A percentile compares a stretch with the other conserved stretches of the same genome.
Evolutionary conservation across 2,797 vertebrate genomes (phyloP).

Genomic region (Triplophysa yarkandensis): DNA sequence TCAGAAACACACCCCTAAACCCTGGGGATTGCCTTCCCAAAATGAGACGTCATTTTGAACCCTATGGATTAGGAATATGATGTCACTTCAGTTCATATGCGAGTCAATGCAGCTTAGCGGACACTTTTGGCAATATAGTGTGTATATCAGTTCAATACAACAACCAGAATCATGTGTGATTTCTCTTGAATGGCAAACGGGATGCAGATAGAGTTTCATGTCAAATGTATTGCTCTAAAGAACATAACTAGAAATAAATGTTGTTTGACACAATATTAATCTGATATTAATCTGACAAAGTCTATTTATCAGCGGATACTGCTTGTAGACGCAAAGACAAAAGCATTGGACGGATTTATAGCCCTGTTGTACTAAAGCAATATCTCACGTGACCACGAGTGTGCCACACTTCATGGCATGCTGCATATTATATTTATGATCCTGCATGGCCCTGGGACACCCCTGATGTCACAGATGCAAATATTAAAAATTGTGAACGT

Average conservation of each 20-base stretch:
- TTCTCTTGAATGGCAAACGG: not conserved
- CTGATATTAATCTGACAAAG: constrained; percentile 62
- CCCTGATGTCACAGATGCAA: not conserved
- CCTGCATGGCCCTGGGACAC: not conserved
- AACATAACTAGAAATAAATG: constrained; percentile 48
- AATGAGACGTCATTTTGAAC: no score
- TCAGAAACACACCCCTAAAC: no score
- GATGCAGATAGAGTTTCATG: constrained; percentile 12
- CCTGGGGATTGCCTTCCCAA: no score
- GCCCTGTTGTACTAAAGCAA: constrained; percentile 25
- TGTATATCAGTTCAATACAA: no score
- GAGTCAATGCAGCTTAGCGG: no score
- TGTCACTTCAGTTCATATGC: no score
- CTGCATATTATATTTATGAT: constrained; percentile 15
- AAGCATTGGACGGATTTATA: constrained; percentile 47
- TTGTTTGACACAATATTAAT: constrained; percentile 52
- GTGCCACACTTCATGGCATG: constrained; percentile 21
- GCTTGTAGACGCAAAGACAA: constrained; percentile 45
- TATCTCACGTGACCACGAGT: constrained; percentile 24
- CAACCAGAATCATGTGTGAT: not conserved
- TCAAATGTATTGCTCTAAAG: constrained; percentile 49
- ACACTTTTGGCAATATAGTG: no score
- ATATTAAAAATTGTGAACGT: not conserved
- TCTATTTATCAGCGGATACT: constrained; percentile 53
- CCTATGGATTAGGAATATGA: no score